A percentile compares a stretch with the other conserved stretches of the same genome.
Conservation (phyloP, 2,888 invertebrate genomes). For the Drosophila paramelanica region DNA sequence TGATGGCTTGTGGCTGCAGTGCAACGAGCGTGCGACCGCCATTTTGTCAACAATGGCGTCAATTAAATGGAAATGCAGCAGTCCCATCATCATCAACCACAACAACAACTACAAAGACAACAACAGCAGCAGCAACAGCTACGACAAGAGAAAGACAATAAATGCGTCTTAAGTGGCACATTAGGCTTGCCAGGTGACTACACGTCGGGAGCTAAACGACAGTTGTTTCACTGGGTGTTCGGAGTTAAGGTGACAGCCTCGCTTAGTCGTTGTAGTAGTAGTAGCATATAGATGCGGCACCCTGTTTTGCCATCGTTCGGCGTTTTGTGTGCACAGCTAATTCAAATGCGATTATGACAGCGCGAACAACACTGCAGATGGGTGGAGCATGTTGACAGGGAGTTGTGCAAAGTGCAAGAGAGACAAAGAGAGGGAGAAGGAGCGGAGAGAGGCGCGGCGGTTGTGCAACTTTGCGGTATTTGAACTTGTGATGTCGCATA, state of each 20-base stretch:
- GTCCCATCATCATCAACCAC: conserved; percentile 29
- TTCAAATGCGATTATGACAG: conserved; percentile 79
- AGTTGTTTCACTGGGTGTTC: conserved; percentile 47
- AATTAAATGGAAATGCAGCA: conserved; percentile 78
- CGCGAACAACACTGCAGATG: conserved; percentile 60
- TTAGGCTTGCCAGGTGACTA: conserved; percentile 68
- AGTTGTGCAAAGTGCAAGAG: conserved; percentile 15
- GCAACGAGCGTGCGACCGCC: conserved; percentile 62
- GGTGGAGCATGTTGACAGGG: conserved; percentile 13
- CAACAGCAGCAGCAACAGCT: conserved; percentile 25
- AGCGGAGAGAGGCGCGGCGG: conserved; percentile 4
- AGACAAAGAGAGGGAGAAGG: not conserved
- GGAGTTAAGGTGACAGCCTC: not conserved
- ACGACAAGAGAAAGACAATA: conserved; percentile 67
- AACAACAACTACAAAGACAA: conserved; percentile 19
- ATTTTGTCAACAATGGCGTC: conserved; percentile 80
- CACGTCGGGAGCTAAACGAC: conserved; percentile 25
- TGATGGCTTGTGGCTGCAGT: conserved; percentile 61
- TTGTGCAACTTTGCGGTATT: conserved; percentile 74
- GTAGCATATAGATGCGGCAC: conserved; percentile 25
- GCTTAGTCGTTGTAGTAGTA: not conserved
- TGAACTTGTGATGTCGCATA: conserved; percentile 68
- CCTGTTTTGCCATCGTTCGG: conserved; percentile 54
- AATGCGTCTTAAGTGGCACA: conserved; percentile 79
- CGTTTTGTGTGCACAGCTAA: conserved; percentile 74